Evolutionary conservation across 2,113 vertebrate species (phyloP), one percentile per base, ranked within the genome.

Genomic region (Fulmarus glacialis): DNA sequence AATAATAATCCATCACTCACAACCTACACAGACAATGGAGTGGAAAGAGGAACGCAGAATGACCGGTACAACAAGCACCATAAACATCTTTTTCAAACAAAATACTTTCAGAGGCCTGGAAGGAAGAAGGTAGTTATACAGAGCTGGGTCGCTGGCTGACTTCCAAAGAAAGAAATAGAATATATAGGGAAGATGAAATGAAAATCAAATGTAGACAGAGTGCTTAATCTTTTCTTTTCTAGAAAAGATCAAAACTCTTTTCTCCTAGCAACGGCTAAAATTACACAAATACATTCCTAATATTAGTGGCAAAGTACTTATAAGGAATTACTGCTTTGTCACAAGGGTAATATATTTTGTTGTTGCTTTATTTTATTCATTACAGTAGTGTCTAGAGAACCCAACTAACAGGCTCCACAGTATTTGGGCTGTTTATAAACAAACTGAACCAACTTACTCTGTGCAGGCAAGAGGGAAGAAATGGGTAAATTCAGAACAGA

Each of bases 171-270:
- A 87, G 68, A 85, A 93, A 84, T n/a, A 67, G 88, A 93, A 60
- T 81, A 81, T 93, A 87, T 60, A 52, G 42, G 55, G 55, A 89
- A 92, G 88, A 89, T 43, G 14, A 97, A 96, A 95, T 89, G 75
- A 95, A 91, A 95, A 96, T 97, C 90, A 92, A 97, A 96, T 89
- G 92, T 67, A 89, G 86, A 71, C 72, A 91, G 86, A 87, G 48
- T 67, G 67, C 52, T 93, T 91, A 81, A 93, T 77, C 50, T 95
- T 96, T 72, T 52, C 18, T 90, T 79, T 82, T 48, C 22, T 77
- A 89, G 38, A 74, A 79, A 71, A 94, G 67, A 75, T 81, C 75
- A 81, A 55, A 93, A 89, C 20, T 20, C 47, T 87, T 87, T 90
- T 87, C 68, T 83, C 40, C 52, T 79, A 89, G 42, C 23, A 96